These are phyloP conservation scores for Poeciliopsis presidionis DNA, from an alignment of 2,797 vertebrate species.

Conservation along the genomic window DNA sequence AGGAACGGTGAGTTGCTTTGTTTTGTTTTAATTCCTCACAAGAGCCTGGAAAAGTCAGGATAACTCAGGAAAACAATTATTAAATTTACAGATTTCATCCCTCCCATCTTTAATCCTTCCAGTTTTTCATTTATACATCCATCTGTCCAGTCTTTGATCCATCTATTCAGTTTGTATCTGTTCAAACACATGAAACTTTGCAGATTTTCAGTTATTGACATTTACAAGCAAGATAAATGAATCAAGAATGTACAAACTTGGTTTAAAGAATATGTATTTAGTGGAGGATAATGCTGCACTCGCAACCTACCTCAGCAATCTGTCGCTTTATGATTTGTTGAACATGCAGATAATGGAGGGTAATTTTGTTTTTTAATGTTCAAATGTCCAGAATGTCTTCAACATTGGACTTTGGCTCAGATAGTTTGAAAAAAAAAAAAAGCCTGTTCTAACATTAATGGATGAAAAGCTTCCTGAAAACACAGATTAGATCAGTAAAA, in stretches of 20 bases:
- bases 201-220: neutral
- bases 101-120: neutral
- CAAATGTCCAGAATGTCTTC: neutral
- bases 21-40: neutral
- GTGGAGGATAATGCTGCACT: neutral
- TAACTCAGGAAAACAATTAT: neutral
- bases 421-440: neutral
- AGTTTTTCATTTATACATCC: neutral
- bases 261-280: no score
- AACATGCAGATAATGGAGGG: neutral
- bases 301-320: neutral
- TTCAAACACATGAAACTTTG: neutral
- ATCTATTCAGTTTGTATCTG: neutral
- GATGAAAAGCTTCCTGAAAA: neutral
- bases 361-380: neutral
- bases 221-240: neutral
- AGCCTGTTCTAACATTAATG: no score
- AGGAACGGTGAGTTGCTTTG: conserved; percentile 85
- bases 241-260: neutral
- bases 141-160: neutral
- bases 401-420: neutral
- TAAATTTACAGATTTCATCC: neutral
- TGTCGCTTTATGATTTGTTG: neutral
- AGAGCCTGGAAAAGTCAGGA: neutral
- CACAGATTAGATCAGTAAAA: neutral